Base-by-base conservation (phyloP, 1,140 invertebrate species). In the Drosophila sulfurigaster region DNA sequence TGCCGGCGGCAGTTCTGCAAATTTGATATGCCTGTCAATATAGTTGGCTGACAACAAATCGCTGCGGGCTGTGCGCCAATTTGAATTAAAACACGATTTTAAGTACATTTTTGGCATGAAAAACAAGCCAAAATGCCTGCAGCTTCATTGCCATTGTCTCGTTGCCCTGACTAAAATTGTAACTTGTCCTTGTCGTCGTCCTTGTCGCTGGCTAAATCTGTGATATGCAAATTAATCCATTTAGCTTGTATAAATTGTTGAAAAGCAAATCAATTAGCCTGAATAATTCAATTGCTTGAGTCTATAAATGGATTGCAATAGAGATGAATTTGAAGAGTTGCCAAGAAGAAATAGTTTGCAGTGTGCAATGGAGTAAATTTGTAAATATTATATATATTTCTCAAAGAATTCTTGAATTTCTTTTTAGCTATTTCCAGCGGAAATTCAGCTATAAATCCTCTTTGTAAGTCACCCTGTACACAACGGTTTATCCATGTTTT, bases 211-310 rank as follows among this genome's bases (percentile, higher is more conserved):
- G 1, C 16, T 11, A 41, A 41, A 57, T 57, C 54, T 41, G 32
- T 15, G 16, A 57, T 48, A 60, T 64, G 59, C 49, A 69, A 63
- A 69, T 56, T 68, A 59, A 52, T 62, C 48, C 68, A 60, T 68
- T 74, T 59, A 43, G 60, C 35, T 64, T 54, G 62, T 16, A 15
- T 25, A 45, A 59, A 48, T 57, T 67, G 25, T 32, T 57, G 15
- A 43, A 45, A 59, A 35, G 11, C 16, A 57, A 43, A 59, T 43
- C 41, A 59, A 59, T 59, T 59, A 45, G 41, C 51, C 25, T 45
- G 57, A 59, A 59, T 30, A 30, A 59, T 43, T 46, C 25, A 15
- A 43, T 20, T 20, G 5, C 35, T 43, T 13, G 41, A 43, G 11
- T 43, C 41, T 5, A 13, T 43, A 5, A 43, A 43, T n/a, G 38